Percentiles rank a stretch among this genome's conserved stretches.
Evolutionary conservation across 1,140 invertebrate species (phyloP).

Genomic region (Pachyrhynchus sulphureomaculatus): DNA sequence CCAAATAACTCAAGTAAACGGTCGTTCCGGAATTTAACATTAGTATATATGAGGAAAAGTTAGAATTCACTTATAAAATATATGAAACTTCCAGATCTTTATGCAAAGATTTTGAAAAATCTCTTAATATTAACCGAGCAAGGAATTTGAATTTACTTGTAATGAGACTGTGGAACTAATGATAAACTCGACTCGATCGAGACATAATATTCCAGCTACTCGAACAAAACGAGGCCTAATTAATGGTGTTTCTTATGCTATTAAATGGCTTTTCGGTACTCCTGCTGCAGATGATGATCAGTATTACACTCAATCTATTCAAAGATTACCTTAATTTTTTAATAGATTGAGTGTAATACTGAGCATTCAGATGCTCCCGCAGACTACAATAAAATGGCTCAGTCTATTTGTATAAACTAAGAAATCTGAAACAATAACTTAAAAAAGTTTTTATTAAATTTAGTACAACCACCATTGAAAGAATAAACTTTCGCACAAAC

Average conservation of each 20-base stretch:
- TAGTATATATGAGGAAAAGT: no score
- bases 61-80: no score
- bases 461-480: neutral
- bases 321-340: conserved; percentile 22
- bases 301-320: conserved; percentile 39
- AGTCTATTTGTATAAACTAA: neutral
- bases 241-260: conserved; percentile 39
- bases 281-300: conserved; percentile 41
- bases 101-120: no score
- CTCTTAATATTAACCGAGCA: no score
- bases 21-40: no score
- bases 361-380: conserved; percentile 19
- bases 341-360: conserved; percentile 19
- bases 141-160: no score
- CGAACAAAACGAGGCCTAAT: conserved; percentile 37
- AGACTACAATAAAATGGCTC: conserved; percentile 2
- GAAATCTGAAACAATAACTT: no score
- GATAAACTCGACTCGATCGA: no score
- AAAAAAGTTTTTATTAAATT: neutral
- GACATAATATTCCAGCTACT: no score
- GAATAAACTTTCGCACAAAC: neutral
- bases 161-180: no score
- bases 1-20: no score
- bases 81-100: no score
- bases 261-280: conserved; percentile 48